These are phyloP conservation scores for Eudyptes chrysolophus DNA, from an alignment of 2,113 vertebrate species.

Conservation along the genomic window DNA sequence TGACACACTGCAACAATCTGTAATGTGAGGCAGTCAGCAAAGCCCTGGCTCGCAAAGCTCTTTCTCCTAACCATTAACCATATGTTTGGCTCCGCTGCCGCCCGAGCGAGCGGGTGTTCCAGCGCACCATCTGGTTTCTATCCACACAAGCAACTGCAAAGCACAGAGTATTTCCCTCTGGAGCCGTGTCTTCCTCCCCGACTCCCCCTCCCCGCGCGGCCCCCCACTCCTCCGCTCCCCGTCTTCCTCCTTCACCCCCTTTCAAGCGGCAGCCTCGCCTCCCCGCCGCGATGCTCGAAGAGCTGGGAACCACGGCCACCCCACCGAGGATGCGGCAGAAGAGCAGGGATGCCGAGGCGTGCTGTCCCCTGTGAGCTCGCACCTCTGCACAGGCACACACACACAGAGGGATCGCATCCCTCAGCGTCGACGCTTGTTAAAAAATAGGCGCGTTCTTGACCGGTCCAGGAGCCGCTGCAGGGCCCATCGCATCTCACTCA, in stretches of 20 bases:
- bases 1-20: constrained; percentile 83
- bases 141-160: constrained; percentile 82
- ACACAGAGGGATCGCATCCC: background rate
- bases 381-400: background rate
- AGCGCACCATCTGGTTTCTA: constrained; percentile 90
- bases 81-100: constrained; percentile 81
- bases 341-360: background rate
- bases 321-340: constrained; percentile 26
- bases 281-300: background rate
- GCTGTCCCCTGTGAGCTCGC: background rate
- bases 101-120: constrained; percentile 82
- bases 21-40: constrained; percentile 81
- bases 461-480: constrained; percentile 49
- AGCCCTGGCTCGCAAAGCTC: constrained; percentile 76
- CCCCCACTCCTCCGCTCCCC: constrained; percentile 51
- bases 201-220: constrained; percentile 14
- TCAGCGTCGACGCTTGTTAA: constrained; percentile 67
- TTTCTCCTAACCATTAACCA: constrained; percentile 84
- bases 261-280: constrained; percentile 60
- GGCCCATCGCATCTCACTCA: background rate
- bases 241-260: constrained; percentile 59
- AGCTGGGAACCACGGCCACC: background rate
- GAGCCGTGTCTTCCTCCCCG: constrained; percentile 62
- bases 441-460: constrained; percentile 76
- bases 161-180: constrained; percentile 75